Evolutionary conservation across 2,113 vertebrate species (phyloP), one percentile per base, ranked within the genome.

Genomic region (Salvelinus fontinalis): DNA sequence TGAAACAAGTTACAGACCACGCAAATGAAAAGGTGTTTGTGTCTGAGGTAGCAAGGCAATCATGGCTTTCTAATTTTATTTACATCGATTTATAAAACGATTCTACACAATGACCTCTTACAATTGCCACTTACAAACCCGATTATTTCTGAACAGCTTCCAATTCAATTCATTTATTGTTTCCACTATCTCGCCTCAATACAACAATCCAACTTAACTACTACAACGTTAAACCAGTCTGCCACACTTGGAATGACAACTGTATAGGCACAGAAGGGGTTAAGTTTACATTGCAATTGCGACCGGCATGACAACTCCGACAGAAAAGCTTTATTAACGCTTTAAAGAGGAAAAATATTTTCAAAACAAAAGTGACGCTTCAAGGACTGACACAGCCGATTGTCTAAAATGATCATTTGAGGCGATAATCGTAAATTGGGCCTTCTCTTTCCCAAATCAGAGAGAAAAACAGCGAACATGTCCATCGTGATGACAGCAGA

Each of bases 21-120:
- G 85, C 86, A 83, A 95, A 91, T 77, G 92, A 91, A 92, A 54
- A 89, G 90, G 92, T 93, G 94, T 94, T 89, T 85, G 39, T 12
- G 88, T 93, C 93, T 98, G 97, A 99, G 97, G 97, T 99, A 99
- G 97, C 97, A 96, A 98, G 95, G 95, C 94, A 96, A 95, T 96
- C 95, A 95, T 96, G 96, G 97, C 95, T 98, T 97, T 96, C 94
- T 94, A 95, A 92, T 96, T 22, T 71, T 88, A 85, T 79, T 31
- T 94, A 96, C 96, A 96, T 89, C 66, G 86, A 89, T 91, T 93
- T 84, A 90, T 90, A 92, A 93, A 94, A 80, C 82, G 94, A 93
- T 79, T 76, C 91, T 94, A 95, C 84, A 91, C 60, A 73, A 89
- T 84, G 84, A 89, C 54, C 34, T 39, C 34, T 39, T 71, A 20